phyloP scores from a whole-genome alignment of 2,888 invertebrate species.

The Drosophila rubida region DNA sequence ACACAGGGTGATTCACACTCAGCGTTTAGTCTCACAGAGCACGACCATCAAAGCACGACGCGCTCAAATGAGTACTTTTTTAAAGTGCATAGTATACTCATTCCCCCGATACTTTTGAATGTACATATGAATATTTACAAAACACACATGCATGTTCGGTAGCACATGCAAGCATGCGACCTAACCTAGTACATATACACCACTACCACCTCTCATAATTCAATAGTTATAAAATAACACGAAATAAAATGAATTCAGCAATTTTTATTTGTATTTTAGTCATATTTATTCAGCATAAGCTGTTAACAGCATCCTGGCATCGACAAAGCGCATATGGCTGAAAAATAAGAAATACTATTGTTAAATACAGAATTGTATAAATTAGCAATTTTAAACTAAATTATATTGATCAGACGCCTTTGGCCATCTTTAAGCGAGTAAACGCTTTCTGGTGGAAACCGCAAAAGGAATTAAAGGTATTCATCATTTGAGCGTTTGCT shows the following conservation, averaged over 20 bases:
- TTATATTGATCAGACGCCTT: slow-evolving; percentile 82
- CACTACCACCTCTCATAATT: too few relatives aligned
- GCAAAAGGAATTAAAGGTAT: slow-evolving; percentile 83
- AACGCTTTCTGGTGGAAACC: slow-evolving; percentile 85
- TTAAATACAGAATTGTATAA: neutral
- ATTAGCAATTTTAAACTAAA: neutral
- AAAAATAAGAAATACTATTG: neutral
- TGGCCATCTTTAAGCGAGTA: slow-evolving; percentile 81
- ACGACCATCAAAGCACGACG: neutral
- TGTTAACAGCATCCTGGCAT: neutral
- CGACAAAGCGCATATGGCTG: neutral
- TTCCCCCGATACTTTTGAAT: neutral
- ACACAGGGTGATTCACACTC: slow-evolving; percentile 46
- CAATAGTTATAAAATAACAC: neutral
- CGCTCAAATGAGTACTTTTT: slow-evolving; percentile 5
- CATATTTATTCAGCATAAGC: slow-evolving; percentile 7
- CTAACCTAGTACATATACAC: neutral
- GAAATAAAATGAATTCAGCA: neutral
- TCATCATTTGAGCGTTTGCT: slow-evolving; percentile 79
- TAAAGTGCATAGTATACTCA: neutral
- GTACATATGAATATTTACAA: neutral
- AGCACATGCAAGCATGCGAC: too few relatives aligned
- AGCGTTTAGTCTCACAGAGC: slow-evolving; percentile 13
- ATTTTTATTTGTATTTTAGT: neutral
- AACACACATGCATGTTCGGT: neutral